Conservation (phyloP, 2,113 vertebrate genomes). For the Haliaeetus leucogaster region DNA sequence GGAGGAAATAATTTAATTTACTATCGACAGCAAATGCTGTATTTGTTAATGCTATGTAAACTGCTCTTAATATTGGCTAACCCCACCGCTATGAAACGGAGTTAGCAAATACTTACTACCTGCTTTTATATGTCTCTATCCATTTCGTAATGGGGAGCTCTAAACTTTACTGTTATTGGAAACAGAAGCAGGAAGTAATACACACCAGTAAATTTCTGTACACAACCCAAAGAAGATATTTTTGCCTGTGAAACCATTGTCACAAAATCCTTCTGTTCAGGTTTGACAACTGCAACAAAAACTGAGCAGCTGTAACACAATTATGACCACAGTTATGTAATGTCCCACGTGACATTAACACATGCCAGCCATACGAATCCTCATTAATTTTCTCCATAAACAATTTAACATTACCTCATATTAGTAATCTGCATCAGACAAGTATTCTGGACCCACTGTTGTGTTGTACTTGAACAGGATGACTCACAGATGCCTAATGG, state of each 20-base stretch:
- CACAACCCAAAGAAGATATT: accelerated
- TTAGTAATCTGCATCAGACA: neutral
- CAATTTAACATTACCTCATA: neutral
- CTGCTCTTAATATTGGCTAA: neutral
- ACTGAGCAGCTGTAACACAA: neutral
- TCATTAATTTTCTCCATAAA: neutral
- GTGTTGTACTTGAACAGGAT: neutral
- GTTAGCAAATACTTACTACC: neutral
- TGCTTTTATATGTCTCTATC: neutral
- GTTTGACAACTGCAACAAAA: neutral
- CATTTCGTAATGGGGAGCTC: neutral
- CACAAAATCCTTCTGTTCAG: neutral
- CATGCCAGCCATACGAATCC: neutral
- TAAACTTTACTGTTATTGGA: neutral
- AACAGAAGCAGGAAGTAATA: neutral
- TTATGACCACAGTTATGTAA: neutral
- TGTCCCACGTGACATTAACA: accelerated
- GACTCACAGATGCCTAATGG: neutral
- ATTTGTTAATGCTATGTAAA: neutral
- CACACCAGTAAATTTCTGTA: neutral
- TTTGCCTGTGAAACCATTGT: neutral
- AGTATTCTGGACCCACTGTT: neutral
- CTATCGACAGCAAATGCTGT: neutral
- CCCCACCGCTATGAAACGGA: accelerated
- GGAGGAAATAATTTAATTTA: neutral